A percentile compares a stretch with the other conserved stretches of the same genome.
phyloP scores from a whole-genome alignment of 1,140 invertebrate genomes.

The Drosophila pruinosa region DNA sequence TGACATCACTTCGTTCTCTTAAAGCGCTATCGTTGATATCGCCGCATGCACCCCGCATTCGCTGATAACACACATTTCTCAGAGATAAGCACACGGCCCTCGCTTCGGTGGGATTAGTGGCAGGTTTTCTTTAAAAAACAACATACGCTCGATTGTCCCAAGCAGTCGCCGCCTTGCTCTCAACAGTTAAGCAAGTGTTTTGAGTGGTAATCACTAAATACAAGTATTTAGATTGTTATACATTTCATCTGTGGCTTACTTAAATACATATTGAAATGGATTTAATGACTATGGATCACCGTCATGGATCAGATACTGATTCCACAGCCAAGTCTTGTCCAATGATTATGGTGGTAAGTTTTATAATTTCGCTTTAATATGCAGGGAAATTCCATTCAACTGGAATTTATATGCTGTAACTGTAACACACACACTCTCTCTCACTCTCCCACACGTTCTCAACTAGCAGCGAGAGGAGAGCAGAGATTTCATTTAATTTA shows the following conservation, averaged over 20 bases:
- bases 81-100: conserved; percentile 61
- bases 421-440: conserved; percentile 1
- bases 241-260: conserved; percentile 15
- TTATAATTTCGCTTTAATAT: conserved; percentile 9
- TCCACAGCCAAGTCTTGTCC: conserved; percentile 47
- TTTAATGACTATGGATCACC: conserved; percentile 47
- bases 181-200: conserved; percentile 56
- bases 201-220: conserved; percentile 38
- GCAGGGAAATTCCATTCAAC: neutral
- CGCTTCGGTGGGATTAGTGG: conserved; percentile 56
- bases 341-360: conserved; percentile 74
- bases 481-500: conserved; percentile 43
- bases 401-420: neutral
- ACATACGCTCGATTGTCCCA: conserved; percentile 35
- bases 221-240: conserved; percentile 83
- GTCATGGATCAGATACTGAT: conserved; percentile 28
- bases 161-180: conserved; percentile 61
- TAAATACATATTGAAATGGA: conserved; percentile 18
- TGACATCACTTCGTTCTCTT: conserved; percentile 1
- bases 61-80: conserved; percentile 66
- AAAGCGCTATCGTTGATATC: conserved; percentile 42
- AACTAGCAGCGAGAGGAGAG: conserved; percentile 25
- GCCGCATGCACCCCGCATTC: conserved; percentile 15
- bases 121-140: conserved; percentile 73
- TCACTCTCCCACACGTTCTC: neutral